Evolutionary conservation across 2,113 vertebrate species (phyloP).

Genomic region (Trogon melanurus): DNA sequence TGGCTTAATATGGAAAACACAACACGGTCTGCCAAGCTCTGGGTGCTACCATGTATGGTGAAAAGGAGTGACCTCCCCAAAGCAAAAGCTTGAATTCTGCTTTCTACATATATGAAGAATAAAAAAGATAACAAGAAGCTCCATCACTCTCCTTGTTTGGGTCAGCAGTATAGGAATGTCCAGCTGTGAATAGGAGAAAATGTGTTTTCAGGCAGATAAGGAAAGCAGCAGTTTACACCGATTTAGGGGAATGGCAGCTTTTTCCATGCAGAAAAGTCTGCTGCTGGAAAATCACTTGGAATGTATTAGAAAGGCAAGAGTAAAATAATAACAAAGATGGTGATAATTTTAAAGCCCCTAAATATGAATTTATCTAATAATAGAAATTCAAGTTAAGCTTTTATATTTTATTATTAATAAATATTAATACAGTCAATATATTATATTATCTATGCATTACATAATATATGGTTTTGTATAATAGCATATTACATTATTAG

Average conservation of each 20-base stretch:
- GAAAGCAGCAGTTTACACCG: neutral
- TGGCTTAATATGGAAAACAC: constrained; percentile 80
- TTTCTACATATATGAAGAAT: constrained; percentile 44
- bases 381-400: neutral
- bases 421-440: neutral
- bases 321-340: neutral
- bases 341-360: neutral
- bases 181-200: constrained; percentile 54
- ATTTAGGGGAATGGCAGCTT: constrained; percentile 13
- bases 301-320: neutral
- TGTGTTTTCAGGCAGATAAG: constrained; percentile 1
- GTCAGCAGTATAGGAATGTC: constrained; percentile 23
- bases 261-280: neutral
- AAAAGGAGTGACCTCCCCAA: constrained; percentile 69
- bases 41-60: constrained; percentile 74
- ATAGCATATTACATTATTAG: neutral
- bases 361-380: neutral
- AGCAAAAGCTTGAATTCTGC: constrained; percentile 50
- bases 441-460: neutral
- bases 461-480: neutral
- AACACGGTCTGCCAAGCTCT: constrained; percentile 37
- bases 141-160: constrained; percentile 20
- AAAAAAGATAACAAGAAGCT: constrained; percentile 40
- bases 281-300: neutral
- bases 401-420: neutral